Conservation (phyloP, 2,888 invertebrate genomes). For the Drosophila pegasa region DNA sequence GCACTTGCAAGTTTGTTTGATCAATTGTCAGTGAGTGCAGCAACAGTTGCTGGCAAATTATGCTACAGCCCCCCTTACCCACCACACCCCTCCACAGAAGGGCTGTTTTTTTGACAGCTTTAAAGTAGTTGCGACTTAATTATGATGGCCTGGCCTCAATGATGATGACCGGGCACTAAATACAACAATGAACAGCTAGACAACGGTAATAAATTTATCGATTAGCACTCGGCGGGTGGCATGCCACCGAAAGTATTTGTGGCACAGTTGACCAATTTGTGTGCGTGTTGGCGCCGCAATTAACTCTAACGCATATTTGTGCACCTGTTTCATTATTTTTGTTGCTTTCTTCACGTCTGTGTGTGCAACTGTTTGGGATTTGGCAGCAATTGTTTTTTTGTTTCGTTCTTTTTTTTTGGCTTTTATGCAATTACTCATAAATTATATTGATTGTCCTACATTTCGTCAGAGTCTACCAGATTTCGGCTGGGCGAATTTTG, state of each 20-base stretch:
- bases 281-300: constrained; percentile 67
- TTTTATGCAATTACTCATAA: constrained; percentile 64
- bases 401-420: constrained; percentile 18
- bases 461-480: constrained; percentile 39
- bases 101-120: constrained; percentile 9
- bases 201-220: constrained; percentile 67
- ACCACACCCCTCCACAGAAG: no score
- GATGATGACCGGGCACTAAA: constrained; percentile 47
- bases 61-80: constrained; percentile 44
- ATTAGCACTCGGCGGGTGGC: constrained; percentile 52
- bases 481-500: constrained; percentile 28
- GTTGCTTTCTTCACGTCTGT: not conserved
- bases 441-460: constrained; percentile 77
- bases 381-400: constrained; percentile 61
- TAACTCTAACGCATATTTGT: constrained; percentile 58
- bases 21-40: constrained; percentile 68
- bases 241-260: constrained; percentile 38
- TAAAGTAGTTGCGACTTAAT: constrained; percentile 28
- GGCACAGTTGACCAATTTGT: constrained; percentile 58
- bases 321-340: constrained; percentile 54
- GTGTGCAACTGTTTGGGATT: constrained; percentile 45
- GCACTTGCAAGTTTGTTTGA: constrained; percentile 74
- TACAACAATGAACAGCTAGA: constrained; percentile 44
- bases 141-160: constrained; percentile 54
- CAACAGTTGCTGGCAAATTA: constrained; percentile 48